Evolutionary conservation across 2,888 invertebrate genomes (phyloP).

Genomic region (Trachelus tabidus): DNA sequence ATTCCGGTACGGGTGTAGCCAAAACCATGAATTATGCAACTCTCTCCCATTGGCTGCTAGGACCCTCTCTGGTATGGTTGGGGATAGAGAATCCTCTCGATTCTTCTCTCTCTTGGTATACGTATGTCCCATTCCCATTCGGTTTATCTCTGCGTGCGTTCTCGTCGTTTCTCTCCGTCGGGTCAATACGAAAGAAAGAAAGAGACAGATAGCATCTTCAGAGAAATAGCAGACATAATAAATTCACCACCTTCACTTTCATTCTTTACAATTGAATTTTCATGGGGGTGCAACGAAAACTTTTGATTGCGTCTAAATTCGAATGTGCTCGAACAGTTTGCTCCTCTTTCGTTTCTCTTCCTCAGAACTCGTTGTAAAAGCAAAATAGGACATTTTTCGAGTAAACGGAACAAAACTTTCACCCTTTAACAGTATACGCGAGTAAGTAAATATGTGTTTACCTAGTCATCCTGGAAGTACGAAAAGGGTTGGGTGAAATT

Average conservation of each 20-base stretch:
- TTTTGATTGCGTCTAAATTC: conserved; percentile 6
- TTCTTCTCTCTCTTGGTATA: conserved; percentile 15
- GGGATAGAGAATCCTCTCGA: conserved; percentile 30
- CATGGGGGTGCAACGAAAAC: conserved; percentile 20
- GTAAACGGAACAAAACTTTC: not conserved
- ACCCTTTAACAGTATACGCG: not conserved
- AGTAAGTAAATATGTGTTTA: not conserved
- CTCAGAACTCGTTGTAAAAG: not conserved
- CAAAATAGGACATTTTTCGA: not conserved
- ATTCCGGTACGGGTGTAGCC: conserved; percentile 55
- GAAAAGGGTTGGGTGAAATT: not conserved
- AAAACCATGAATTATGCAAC: conserved; percentile 58
- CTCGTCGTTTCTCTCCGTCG: not conserved
- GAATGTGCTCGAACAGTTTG: not conserved
- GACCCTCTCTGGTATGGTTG: conserved; percentile 41
- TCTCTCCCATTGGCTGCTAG: conserved; percentile 41
- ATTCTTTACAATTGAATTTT: conserved; percentile 19
- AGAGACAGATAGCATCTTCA: conserved; percentile 36
- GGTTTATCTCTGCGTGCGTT: not conserved
- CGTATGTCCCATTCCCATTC: not conserved
- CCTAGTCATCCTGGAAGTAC: not conserved
- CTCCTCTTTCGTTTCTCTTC: not conserved
- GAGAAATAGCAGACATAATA: conserved; percentile 7
- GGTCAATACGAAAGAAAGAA: conserved; percentile 15
- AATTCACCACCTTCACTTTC: conserved; percentile 5